Percentiles rank a stretch among this genome's conserved stretches.
Evolutionary conservation across 1,140 invertebrate species (phyloP).

Genomic region (Tyrophagus putrescentiae): DNA sequence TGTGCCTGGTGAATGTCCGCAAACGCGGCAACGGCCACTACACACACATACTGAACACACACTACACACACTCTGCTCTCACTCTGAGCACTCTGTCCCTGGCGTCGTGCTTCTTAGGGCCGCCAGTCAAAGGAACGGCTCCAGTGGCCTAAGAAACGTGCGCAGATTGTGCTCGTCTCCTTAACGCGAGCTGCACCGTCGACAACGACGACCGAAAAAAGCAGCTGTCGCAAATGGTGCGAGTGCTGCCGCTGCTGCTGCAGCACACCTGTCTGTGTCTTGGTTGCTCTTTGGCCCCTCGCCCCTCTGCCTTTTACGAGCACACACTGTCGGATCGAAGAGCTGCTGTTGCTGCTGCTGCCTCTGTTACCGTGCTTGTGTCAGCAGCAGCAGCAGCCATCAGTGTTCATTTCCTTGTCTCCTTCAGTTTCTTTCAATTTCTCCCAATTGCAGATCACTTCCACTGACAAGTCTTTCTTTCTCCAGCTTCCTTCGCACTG

Average conservation of each 20-base stretch:
- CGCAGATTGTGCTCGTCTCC: conserved; percentile 10
- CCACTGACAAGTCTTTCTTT: background rate
- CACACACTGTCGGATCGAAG: background rate
- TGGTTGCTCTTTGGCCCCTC: background rate
- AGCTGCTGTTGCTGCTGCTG: no score
- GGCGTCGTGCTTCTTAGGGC: conserved; percentile 9
- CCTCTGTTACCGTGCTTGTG: background rate
- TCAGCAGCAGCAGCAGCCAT: no score
- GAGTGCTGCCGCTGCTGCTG: no score
- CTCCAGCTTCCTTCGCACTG: background rate
- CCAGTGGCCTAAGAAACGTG: background rate
- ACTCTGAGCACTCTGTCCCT: no score
- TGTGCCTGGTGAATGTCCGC: conserved; percentile 14
- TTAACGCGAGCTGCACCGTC: background rate
- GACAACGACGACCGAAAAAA: background rate
- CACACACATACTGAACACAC: background rate
- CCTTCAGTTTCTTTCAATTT: background rate
- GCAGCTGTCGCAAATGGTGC: conserved; percentile 11
- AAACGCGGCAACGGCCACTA: conserved; percentile 3
- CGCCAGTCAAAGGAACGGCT: conserved; percentile 5
- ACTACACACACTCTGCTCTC: no score
- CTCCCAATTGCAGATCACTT: background rate
- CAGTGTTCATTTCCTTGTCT: conserved; percentile 11
- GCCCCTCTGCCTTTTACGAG: background rate
- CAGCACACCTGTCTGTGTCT: conserved; percentile 11